Conservation (phyloP, 1,140 invertebrate species). For the Littorina saxatilis region DNA sequence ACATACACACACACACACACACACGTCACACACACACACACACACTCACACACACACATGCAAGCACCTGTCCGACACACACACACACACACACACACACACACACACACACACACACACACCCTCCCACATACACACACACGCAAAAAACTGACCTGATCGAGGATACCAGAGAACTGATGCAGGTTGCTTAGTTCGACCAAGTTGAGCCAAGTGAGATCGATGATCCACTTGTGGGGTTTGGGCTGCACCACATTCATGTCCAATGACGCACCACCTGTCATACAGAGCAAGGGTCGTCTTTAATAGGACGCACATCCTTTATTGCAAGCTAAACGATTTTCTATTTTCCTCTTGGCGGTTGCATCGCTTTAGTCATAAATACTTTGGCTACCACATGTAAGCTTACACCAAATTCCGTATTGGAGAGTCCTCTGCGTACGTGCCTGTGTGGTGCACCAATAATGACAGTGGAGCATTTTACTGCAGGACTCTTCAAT, state of each 20-base stretch:
- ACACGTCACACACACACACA: no score
- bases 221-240: constrained; percentile 95
- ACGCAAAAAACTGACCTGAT: constrained; percentile 80
- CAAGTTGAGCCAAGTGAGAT: constrained; percentile 97
- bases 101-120: background rate
- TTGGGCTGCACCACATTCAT: constrained; percentile 94
- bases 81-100: background rate
- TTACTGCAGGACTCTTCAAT: no score
- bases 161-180: constrained; percentile 87
- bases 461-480: no score
- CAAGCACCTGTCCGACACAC: constrained; percentile 3
- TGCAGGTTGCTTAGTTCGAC: constrained; percentile 94
- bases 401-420: no score
- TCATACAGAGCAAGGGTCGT: background rate
- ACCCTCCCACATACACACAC: background rate
- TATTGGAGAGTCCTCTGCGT: no score
- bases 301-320: background rate
- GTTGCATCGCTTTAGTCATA: no score
- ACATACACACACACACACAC: no score
- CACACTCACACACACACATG: no score
- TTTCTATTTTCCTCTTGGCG: no score
- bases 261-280: constrained; percentile 93
- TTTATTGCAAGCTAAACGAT: background rate
- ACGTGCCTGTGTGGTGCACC: no score
- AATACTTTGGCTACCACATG: no score